A percentile compares a stretch with the other conserved stretches of the same genome.
phyloP scores from a whole-genome alignment of 2,888 invertebrate genomes.

The Periphyllus acericola region DNA sequence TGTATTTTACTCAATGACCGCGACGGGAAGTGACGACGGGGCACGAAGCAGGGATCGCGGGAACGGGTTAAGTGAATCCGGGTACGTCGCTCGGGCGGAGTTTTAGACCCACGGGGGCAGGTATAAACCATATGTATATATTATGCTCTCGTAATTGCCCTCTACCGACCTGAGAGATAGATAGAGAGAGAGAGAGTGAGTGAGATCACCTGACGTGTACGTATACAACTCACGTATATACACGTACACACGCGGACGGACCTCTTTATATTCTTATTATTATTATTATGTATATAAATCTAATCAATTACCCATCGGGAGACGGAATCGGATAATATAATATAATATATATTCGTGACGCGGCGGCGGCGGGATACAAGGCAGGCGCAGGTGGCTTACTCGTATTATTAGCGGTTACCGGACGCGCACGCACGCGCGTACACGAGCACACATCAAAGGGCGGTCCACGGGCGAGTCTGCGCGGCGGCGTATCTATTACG shows the following conservation, averaged over 20 bases:
- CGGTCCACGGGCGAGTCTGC: constrained; percentile 54
- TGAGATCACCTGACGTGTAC: neutral
- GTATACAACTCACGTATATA: neutral
- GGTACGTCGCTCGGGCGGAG: neutral
- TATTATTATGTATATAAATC: neutral
- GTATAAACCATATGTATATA: no score
- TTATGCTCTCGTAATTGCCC: no score
- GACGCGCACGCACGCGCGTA: constrained; percentile 2
- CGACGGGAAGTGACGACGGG: neutral
- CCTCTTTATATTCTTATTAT: neutral
- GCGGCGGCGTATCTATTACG: constrained; percentile 37
- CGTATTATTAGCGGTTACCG: constrained; percentile 59
- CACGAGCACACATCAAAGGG: constrained; percentile 46
- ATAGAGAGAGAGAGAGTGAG: neutral
- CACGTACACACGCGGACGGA: neutral
- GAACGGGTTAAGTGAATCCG: neutral
- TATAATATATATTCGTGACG: constrained; percentile 48
- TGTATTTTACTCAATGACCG: neutral
- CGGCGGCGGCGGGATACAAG: constrained; percentile 9
- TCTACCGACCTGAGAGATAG: neutral
- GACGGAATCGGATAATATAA: constrained; percentile 5
- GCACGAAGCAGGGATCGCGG: neutral
- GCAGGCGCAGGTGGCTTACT: constrained; percentile 50
- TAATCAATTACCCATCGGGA: neutral
- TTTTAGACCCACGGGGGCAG: neutral